phyloP scores from a whole-genome alignment of 2,888 invertebrate genomes.

The Cecidostiba fungosa region DNA sequence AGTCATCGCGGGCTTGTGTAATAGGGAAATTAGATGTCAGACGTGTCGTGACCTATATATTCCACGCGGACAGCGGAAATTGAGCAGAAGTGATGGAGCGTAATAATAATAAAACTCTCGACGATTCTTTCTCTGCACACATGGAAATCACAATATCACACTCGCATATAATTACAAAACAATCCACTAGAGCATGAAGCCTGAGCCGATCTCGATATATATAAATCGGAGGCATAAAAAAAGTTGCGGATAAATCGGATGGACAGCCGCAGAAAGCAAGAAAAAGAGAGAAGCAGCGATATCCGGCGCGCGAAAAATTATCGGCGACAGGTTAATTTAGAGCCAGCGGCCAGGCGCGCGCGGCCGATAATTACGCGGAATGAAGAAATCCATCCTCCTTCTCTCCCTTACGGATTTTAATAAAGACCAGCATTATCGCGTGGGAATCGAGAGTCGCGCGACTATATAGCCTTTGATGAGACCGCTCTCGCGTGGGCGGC shows the following conservation, averaged over 20 bases:
- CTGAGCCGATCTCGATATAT: background rate
- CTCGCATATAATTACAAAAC: background rate
- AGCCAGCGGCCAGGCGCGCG: slow-evolving; percentile 23
- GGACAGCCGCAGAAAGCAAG: slow-evolving; percentile 35
- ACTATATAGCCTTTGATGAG: slow-evolving; percentile 63
- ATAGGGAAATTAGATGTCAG: background rate
- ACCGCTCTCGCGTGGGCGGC: slow-evolving; percentile 57
- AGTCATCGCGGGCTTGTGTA: background rate
- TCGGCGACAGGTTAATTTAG: slow-evolving; percentile 61
- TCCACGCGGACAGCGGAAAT: slow-evolving; percentile 5
- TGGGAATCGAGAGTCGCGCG: slow-evolving; percentile 64
- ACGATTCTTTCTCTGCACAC: background rate
- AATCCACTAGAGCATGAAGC: slow-evolving; percentile 14
- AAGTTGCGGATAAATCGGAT: slow-evolving; percentile 16
- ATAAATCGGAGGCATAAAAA: background rate
- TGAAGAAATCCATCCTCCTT: slow-evolving; percentile 54
- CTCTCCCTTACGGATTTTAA: slow-evolving; percentile 52
- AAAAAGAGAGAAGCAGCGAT: background rate
- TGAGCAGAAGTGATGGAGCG: background rate
- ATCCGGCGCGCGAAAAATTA: slow-evolving; percentile 41
- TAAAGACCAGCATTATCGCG: slow-evolving; percentile 57
- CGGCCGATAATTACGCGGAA: slow-evolving; percentile 62
- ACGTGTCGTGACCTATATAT: background rate
- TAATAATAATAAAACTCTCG: background rate
- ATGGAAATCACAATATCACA: background rate